Base-by-base conservation (phyloP, 2,797 vertebrate genomes). In the Remorina albescens region DNA sequence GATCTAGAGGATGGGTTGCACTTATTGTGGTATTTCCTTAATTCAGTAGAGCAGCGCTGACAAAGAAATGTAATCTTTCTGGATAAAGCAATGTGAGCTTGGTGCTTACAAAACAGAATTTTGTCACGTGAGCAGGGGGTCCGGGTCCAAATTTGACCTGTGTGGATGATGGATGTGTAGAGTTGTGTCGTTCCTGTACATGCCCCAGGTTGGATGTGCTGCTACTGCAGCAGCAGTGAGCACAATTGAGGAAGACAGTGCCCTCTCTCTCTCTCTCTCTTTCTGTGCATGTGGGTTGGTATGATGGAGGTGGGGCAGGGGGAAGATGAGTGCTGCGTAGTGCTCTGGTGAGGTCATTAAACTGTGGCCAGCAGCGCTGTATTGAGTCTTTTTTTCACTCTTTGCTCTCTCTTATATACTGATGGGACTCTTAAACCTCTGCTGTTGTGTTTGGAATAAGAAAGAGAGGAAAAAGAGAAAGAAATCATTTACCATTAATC, bases 281-380 rank as follows among this genome's bases (percentile, higher is more conserved):
- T 25, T 44, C 23, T 67, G 25, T 74, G 50, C 51, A 30, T 70
- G 60, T 81, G 71, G 67, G 82, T 54, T 67, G 51, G 65, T 73
- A 54, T 68, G 70, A 79, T 25, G 67, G 67, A 56, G n/a, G 75
- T 15, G 49, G 67, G 63, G 71, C 65, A 54, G 28, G 23, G 57
- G 56, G 67, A 68, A 62, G 86, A 81, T 65, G 82, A 82, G 76
- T 41, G 63, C 60, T 15, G 62, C 72, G n/a, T 77, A 73, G 79
- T 47, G 78, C 76, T 76, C 70, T 46, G 81, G 57, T 89, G 88
- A 92, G 76, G 87, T 91, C 89, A 93, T 89, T 81, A 59, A 75
- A 68, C 53, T 83, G 74, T 77, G 81, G 71, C 73, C 58, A 54
- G 63, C 57, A 82, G 74, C 59, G 46, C 64, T 71, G 80, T 73